A percentile compares a stretch with the other conserved stretches of the same genome.
Evolutionary conservation across 2,888 invertebrate species (phyloP).

Genomic region (Ectemnius lituratus): DNA sequence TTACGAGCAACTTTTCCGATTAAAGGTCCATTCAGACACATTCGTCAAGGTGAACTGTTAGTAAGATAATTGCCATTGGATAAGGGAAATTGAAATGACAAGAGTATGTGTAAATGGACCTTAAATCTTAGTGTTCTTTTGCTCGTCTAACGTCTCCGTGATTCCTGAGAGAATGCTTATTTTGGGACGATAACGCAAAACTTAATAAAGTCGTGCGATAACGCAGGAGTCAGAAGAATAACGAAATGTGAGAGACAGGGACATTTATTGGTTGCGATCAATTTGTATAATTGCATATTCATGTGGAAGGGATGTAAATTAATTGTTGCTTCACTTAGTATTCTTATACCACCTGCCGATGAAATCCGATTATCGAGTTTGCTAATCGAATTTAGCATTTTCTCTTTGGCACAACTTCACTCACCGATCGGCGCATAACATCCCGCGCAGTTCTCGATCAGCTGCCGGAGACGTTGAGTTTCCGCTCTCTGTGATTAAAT

Average conservation of each 20-base stretch:
- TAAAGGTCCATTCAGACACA: background rate
- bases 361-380: too few relatives aligned
- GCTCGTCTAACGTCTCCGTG: too few relatives aligned
- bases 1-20: constrained; percentile 14
- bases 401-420: constrained; percentile 55
- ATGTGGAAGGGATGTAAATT: background rate
- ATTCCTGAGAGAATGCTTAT: too few relatives aligned
- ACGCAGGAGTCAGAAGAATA: constrained; percentile 14
- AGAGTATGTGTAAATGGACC: too few relatives aligned
- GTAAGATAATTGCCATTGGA: too few relatives aligned
- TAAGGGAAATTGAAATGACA: too few relatives aligned
- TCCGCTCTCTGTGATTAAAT: constrained; percentile 79
- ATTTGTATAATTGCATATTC: constrained; percentile 2
- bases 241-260: constrained; percentile 11
- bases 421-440: constrained; percentile 77
- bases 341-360: background rate
- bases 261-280: constrained; percentile 32
- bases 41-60: too few relatives aligned
- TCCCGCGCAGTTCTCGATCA: constrained; percentile 89
- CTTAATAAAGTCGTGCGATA: background rate
- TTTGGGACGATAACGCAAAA: background rate
- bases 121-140: too few relatives aligned
- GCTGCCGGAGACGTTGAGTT: constrained; percentile 84
- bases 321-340: background rate
- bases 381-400: constrained; percentile 4